These are phyloP conservation scores for Sylvilagus floridanus DNA, from an alignment of 2,797 vertebrate genomes.

Conservation along the genomic window DNA sequence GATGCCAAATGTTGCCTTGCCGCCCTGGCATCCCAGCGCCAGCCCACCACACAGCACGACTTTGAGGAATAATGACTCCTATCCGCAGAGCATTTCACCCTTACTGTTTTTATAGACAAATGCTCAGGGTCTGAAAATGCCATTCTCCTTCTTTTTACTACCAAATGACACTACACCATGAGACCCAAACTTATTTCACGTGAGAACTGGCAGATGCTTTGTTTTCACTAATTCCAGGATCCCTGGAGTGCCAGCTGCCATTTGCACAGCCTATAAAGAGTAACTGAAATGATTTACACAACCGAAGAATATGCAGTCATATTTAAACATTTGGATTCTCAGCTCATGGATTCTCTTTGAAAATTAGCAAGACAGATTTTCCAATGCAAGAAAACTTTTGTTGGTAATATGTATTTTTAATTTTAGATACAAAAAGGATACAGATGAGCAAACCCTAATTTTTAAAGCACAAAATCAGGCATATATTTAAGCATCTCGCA, in stretches of 20 bases:
- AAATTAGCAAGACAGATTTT: constrained; percentile 39
- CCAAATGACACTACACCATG: background rate
- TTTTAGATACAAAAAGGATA: constrained; percentile 44
- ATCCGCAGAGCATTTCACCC: background rate
- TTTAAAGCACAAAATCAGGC: constrained; percentile 55
- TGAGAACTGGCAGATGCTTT: constrained; percentile 12
- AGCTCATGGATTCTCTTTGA: constrained; percentile 33
- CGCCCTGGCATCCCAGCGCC: background rate
- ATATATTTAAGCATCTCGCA: background rate
- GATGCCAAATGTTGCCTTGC: background rate
- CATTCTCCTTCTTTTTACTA: background rate
- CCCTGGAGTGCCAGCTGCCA: background rate
- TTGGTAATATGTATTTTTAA: constrained; percentile 23
- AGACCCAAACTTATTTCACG: background rate
- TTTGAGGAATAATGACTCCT: background rate
- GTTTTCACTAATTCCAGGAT: constrained; percentile 8
- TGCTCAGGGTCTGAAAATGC: background rate
- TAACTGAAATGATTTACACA: background rate
- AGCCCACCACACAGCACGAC: background rate
- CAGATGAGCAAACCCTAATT: background rate
- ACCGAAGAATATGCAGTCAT: background rate
- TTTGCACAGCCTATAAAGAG: background rate
- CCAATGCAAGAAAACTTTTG: background rate
- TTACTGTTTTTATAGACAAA: background rate
- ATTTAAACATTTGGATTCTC: constrained; percentile 48